Base-by-base conservation (phyloP, 37 sponge, comb jelly and placozoan species). In the Hexactinellida sp. region DNA sequence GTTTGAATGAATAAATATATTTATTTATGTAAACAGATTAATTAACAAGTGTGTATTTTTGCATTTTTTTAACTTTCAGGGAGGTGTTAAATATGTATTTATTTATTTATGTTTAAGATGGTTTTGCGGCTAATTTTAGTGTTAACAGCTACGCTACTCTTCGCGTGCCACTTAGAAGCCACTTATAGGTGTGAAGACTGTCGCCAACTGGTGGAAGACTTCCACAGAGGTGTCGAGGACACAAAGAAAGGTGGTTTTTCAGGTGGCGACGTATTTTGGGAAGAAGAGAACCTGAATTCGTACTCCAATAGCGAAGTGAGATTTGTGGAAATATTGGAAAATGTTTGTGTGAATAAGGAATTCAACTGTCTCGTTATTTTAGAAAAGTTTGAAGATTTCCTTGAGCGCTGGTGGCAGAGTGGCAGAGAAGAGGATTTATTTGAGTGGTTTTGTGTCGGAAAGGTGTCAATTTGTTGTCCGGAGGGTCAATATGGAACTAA, bases 391-490 rank as follows among this genome's bases (percentile, higher is more conserved):
- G 76, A 63, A 63, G 76, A 63, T n/a, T 7, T 7, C 5, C 30
- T 63, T 7, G 32, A 32, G 13, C 19, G 13, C 1, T 63, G 76
- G 76, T 63, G 76, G 76, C 32, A n/a, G 13, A 28, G 76, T 63
- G 76, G 34, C 76, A 63, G 76, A 63, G 13, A 63, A 63, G 76
- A 21, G 76, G 76, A 63, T 32, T n/a, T 63, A 63, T 63, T 63
- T 63, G 76, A 63, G 76, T 63, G 76, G 76, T 63, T 63, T 63
- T 63, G 76, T 63, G 76, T 63, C 76, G 76, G 30, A 21, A 63
- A n/a, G 13, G 76, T n/a, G 30, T 7, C 76, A 10, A 5, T 32
- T 3, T 63, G 76, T 63, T 63, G 76, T n/a, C 30, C 30, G 13
- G 76, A 10, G 21, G 76, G 76, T 63, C 3, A 23, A 63, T 63